These are phyloP conservation scores for Protodeltote pygarga DNA, from an alignment of 2,888 invertebrate genomes.

Conservation along the genomic window DNA sequence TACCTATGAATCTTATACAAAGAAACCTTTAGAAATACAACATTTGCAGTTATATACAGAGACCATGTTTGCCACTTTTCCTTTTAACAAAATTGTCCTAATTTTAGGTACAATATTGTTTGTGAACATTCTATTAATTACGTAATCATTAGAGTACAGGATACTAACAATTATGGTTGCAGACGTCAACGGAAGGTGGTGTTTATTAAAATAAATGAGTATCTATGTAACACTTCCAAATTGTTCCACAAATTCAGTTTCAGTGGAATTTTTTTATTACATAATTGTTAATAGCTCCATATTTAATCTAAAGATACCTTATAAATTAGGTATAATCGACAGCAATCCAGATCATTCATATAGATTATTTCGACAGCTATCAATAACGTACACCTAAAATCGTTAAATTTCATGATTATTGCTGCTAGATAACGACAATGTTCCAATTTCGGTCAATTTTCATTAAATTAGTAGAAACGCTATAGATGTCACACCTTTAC, in stretches of 20 bases:
- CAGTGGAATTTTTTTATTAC: conserved; percentile 9
- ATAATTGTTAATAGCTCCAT: not conserved
- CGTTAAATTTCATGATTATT: conserved; percentile 36
- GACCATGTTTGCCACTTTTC: conserved; percentile 1
- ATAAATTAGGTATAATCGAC: conserved; percentile 26
- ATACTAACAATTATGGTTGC: conserved; percentile 48
- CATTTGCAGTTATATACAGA: too few species aligned
- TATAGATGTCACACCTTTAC: conserved; percentile 17
- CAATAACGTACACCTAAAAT: conserved; percentile 33
- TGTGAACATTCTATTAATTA: conserved; percentile 23
- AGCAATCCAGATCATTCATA: conserved; percentile 26
- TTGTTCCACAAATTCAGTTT: conserved; percentile 18
- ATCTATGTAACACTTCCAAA: conserved; percentile 24
- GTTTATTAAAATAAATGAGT: conserved; percentile 37
- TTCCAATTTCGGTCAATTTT: conserved; percentile 19
- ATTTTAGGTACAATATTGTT: conserved; percentile 3
- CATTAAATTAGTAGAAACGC: conserved; percentile 27
- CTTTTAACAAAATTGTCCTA: not conserved
- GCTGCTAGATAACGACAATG: conserved; percentile 11
- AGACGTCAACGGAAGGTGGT: conserved; percentile 54
- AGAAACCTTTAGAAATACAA: conserved; percentile 10
- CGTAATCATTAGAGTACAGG: conserved; percentile 49
- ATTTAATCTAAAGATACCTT: conserved; percentile 15
- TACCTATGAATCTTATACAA: conserved; percentile 19
- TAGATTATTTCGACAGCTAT: conserved; percentile 28